phyloP scores from a whole-genome alignment of 37 sponge, comb jelly and placozoan species.

The Beroe forskalii region DNA sequence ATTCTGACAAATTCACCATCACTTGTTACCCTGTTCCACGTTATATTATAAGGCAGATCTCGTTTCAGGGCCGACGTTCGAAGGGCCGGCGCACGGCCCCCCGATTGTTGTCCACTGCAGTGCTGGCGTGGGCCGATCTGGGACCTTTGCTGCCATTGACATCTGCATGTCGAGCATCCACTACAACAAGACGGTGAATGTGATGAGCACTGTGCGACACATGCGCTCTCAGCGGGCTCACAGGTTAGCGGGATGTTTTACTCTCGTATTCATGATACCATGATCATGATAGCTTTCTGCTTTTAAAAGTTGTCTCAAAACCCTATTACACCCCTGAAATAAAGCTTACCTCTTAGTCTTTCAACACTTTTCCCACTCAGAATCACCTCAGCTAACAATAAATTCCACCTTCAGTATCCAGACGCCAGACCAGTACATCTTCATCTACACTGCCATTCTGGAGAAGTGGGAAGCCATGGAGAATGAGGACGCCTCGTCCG shows the following conservation, averaged over 20 bases:
- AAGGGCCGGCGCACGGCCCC: slow-evolving; percentile 44
- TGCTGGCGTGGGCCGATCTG: slow-evolving; percentile 45
- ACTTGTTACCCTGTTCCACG: neutral
- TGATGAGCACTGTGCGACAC: slow-evolving; percentile 9
- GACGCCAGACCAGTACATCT: slow-evolving; percentile 49
- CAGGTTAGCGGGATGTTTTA: neutral
- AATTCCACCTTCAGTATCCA: slow-evolving; percentile 6
- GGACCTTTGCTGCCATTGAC: slow-evolving; percentile 36
- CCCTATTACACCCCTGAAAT: neutral
- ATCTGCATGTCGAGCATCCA: slow-evolving; percentile 47
- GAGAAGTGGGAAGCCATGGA: slow-evolving; percentile 52
- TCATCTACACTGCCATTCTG: slow-evolving; percentile 18
- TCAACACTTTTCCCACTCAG: no score
- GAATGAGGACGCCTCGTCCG: slow-evolving; percentile 31
- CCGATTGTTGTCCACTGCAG: slow-evolving; percentile 57
- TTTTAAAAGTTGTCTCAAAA: neutral
- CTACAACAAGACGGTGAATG: slow-evolving; percentile 24
- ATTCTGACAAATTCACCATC: no score
- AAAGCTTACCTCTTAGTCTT: no score
- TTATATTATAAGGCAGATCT: neutral
- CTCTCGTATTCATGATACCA: no score
- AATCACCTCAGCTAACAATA: no score
- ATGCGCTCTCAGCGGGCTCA: slow-evolving; percentile 41
- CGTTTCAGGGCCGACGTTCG: slow-evolving; percentile 42
- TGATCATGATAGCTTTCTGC: no score